These are phyloP conservation scores for Damaliscus lunatus DNA, from an alignment of 2,113 vertebrate species.

Conservation along the genomic window DNA sequence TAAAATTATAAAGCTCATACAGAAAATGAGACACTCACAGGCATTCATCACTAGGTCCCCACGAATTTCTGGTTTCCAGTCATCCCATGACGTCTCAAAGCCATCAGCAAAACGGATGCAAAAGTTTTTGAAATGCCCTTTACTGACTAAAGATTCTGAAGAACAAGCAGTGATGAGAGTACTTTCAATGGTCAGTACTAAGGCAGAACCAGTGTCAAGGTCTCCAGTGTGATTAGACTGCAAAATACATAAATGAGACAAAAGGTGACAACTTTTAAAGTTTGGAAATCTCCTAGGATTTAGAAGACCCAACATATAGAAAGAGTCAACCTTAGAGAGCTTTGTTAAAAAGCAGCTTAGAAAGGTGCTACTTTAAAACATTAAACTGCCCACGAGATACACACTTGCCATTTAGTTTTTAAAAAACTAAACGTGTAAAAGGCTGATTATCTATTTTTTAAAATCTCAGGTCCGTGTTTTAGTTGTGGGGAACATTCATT, in stretches of 20 bases:
- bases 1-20: neutral
- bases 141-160: constrained; percentile 98
- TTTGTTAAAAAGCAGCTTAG: neutral
- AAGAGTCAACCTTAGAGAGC: neutral
- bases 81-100: constrained; percentile 98
- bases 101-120: constrained; percentile 98
- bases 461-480: neutral
- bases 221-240: constrained; percentile 95
- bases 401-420: neutral
- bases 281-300: neutral
- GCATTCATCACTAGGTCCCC: constrained; percentile 97
- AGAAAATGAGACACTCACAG: constrained; percentile 85
- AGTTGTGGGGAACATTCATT: neutral
- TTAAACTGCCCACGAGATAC: neutral
- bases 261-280: neutral
- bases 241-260: constrained; percentile 39
- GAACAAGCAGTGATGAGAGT: constrained; percentile 98
- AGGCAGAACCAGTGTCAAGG: constrained; percentile 94
- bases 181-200: constrained; percentile 98
- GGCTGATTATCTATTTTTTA: neutral
- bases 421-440: neutral
- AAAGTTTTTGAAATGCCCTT: constrained; percentile 99
- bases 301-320: neutral
- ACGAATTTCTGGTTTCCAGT: constrained; percentile 97
- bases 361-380: constrained; percentile 20